Conservation (phyloP, 2,113 vertebrate genomes). For the Zootoca vivipara region DNA sequence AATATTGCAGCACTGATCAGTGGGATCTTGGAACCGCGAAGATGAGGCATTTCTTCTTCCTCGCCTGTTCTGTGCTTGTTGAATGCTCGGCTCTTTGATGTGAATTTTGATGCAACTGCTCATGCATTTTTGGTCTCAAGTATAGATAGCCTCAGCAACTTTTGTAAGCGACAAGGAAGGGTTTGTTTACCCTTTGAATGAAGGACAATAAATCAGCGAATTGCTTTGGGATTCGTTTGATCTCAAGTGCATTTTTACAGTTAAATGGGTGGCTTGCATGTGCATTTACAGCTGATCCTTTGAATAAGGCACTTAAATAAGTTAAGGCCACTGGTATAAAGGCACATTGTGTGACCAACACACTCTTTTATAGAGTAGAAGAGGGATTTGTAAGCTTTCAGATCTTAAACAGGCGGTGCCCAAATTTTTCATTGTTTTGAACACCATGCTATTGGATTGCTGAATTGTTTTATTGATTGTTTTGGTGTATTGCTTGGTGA, state of each 20-base stretch:
- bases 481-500: no score
- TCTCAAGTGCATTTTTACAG: neutral
- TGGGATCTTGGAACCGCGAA: neutral
- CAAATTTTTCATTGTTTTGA: no score
- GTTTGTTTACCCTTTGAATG: neutral
- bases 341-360: neutral
- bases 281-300: neutral
- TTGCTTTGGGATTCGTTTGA: neutral
- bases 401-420: neutral
- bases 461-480: no score
- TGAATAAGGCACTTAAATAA: neutral
- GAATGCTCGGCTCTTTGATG: neutral
- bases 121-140: neutral
- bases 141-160: neutral
- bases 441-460: no score
- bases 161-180: neutral
- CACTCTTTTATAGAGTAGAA: neutral
- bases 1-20: neutral
- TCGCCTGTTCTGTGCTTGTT: neutral
- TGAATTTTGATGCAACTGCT: neutral
- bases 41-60: neutral
- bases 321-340: neutral
- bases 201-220: neutral
- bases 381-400: neutral
- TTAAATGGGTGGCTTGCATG: neutral